Conservation (phyloP, 2,888 invertebrate species). For the Lacanobia oleracea region DNA sequence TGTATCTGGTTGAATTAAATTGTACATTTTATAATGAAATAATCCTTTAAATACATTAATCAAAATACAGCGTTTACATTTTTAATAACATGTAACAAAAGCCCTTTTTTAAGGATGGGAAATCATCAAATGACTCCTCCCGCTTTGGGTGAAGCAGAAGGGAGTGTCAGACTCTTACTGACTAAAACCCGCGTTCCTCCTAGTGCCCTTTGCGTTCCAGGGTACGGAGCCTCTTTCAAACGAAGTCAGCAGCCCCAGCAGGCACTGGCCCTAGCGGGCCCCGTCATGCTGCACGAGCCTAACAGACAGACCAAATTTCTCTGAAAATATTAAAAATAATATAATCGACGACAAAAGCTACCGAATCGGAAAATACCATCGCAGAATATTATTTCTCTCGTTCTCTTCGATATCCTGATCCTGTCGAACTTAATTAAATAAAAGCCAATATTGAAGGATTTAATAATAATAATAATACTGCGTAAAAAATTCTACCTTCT, state of each 20-base stretch:
- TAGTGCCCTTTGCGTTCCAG: too few relatives aligned
- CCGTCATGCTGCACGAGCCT: too few relatives aligned
- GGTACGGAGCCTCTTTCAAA: too few relatives aligned
- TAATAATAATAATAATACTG: constrained; percentile 6
- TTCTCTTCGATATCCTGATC: neutral
- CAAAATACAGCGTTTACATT: neutral
- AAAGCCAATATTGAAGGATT: neutral
- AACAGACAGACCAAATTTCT: neutral
- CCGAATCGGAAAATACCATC: neutral
- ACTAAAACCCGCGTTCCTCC: too few relatives aligned
- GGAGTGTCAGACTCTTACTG: too few relatives aligned
- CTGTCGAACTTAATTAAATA: constrained; percentile 4
- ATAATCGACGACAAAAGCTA: constrained; percentile 3
- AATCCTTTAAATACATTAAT: neutral
- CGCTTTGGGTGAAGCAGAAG: too few relatives aligned
- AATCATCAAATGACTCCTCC: too few relatives aligned
- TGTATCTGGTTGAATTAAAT: neutral
- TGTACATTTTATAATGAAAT: neutral
- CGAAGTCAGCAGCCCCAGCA: too few relatives aligned
- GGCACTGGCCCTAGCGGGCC: too few relatives aligned
- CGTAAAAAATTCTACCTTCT: rapidly evolving
- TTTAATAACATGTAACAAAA: neutral
- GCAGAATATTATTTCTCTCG: neutral
- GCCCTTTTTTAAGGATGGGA: too few relatives aligned
- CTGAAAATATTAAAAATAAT: neutral